phyloP scores from a whole-genome alignment of 2,888 invertebrate species.

The Eupithecia centaureata region DNA sequence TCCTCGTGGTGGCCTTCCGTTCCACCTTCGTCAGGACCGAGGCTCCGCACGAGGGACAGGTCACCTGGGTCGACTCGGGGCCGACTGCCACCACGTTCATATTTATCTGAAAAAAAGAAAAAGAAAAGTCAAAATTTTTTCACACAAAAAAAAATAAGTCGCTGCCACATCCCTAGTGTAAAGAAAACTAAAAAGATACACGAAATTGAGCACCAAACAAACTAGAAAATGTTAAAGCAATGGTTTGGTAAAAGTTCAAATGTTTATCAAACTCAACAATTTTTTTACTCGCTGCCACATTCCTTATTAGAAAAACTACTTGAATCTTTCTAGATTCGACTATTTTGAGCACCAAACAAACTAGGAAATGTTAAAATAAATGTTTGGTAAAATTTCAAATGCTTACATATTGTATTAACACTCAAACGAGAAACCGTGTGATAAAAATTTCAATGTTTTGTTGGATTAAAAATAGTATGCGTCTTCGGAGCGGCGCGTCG shows the following conservation, averaged over 20 bases:
- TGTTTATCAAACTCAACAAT: no score
- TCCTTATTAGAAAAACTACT: no score
- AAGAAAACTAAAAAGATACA: not conserved
- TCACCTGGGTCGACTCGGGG: slow-evolving; percentile 70
- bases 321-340: no score
- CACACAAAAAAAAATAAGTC: no score
- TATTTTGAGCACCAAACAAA: not conserved
- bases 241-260: no score
- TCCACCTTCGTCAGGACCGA: slow-evolving; percentile 72
- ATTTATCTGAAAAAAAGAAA: slow-evolving; percentile 33
- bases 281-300: no score
- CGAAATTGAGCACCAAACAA: not conserved
- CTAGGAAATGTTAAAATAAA: not conserved
- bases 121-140: not conserved
- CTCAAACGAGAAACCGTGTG: not conserved
- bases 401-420: not conserved
- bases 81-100: slow-evolving; percentile 66
- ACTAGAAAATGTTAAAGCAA: not conserved
- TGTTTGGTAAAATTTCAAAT: not conserved
- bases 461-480: slow-evolving; percentile 3
- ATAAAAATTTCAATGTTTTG: not conserved
- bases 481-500: not conserved
- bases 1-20: slow-evolving; percentile 76
- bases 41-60: slow-evolving; percentile 81
- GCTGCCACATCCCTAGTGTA: not conserved